Evolutionary conservation across 2,888 invertebrate genomes (phyloP), one percentile per base, ranked within the genome.

Genomic region (Lithophane socia): DNA sequence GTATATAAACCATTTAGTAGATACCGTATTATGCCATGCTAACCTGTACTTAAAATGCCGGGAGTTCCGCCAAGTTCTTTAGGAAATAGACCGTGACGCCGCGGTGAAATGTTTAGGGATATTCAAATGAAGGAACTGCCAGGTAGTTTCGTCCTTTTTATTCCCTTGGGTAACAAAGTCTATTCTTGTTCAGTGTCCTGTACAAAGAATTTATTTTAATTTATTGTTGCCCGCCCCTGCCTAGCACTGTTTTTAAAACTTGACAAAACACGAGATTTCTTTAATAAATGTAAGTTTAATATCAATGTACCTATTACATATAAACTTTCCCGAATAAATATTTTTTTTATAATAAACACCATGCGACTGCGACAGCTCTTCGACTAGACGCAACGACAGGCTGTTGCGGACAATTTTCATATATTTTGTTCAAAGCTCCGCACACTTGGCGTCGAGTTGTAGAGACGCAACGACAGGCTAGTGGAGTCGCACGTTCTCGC

Each of bases 31-130:
- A 49, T 47, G 16, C 12, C 61, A 12, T 3, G 61, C 13, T 79
- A 79, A 84, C 67, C 73, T 80, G 73, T 84, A 44, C 37, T 83
- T 83, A 60, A 47, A 21, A 8, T n/a, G 13, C 24, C 21, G 52
- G 58, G 73, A 67, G 67, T 64, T 80, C 52, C 73, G 24, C 67
- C 1, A 52, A n/a, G 52, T 79, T 72, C 47, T 29, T 13, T 2
- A 13, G 21, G 58, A 81, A 72, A 58, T 72, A 84, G 80, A 84
- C 73, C 80, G 80, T 68, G 63, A 67, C 67, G 18, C 18, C 49
- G 29, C 66, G 37, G n/a, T 13, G 18, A 24, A 83, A 47, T 77
- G 10, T 54, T 79, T 42, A 47, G 61, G 64, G 42, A 47, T 83
- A 83, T 47, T 29, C 16, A 49, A 82, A 56, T 60, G 12, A 49